Conservation (phyloP, 2,888 invertebrate genomes). For the Brachyopa scutellaris region DNA sequence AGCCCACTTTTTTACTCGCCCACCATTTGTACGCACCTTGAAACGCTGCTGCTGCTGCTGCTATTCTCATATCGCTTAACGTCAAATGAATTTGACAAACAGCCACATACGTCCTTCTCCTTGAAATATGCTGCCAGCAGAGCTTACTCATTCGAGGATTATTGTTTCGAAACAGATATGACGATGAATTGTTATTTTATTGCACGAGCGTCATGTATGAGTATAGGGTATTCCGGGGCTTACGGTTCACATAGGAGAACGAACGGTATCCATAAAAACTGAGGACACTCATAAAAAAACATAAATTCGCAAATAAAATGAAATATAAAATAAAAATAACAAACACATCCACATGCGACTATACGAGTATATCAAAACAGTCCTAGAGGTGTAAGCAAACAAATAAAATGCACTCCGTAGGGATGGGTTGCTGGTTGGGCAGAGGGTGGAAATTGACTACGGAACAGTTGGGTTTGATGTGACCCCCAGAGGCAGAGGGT, state of each 20-base stretch:
- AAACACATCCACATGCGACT: background rate
- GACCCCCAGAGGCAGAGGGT: background rate
- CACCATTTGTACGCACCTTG: background rate
- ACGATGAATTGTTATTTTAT: conserved; percentile 69
- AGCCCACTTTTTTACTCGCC: background rate
- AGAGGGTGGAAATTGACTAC: conserved; percentile 10
- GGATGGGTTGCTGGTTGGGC: background rate
- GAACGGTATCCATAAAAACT: conserved; percentile 31
- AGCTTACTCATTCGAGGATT: conserved; percentile 43
- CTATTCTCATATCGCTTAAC: conserved; percentile 18
- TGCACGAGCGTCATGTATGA: conserved; percentile 47
- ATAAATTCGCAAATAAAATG: conserved; percentile 41
- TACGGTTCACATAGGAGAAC: background rate
- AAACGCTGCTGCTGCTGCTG: background rate
- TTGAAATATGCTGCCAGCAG: background rate
- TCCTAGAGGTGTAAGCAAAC: conserved; percentile 55
- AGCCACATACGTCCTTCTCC: conserved; percentile 12
- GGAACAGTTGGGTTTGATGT: background rate
- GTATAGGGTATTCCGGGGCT: no score
- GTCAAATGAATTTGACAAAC: conserved; percentile 55
- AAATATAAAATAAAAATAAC: background rate
- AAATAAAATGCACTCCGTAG: conserved; percentile 40
- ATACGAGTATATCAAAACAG: conserved; percentile 42
- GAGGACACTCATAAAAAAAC: conserved; percentile 41
- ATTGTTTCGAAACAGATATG: conserved; percentile 66